Conservation (phyloP, 1,140 invertebrate species). For the Polyergus mexicanus region DNA sequence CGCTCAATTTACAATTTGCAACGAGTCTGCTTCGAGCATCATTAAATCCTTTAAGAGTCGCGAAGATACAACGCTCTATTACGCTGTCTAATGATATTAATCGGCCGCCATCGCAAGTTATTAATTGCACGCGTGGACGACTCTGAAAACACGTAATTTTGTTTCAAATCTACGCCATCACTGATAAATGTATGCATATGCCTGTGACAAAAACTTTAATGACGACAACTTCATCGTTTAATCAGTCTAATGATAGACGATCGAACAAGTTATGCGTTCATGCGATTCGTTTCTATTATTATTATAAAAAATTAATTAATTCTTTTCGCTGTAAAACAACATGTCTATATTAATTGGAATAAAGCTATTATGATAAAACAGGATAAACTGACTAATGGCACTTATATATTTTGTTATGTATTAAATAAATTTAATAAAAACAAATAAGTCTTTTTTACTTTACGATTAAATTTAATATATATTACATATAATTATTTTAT, state of each 20-base stretch:
- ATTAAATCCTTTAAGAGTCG: conserved; percentile 47
- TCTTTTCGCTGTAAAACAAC: too few relatives aligned
- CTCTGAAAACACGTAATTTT: conserved; percentile 42
- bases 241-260: background rate
- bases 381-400: background rate
- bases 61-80: conserved; percentile 45
- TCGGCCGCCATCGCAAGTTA: conserved; percentile 27
- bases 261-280: background rate
- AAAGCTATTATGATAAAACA: background rate
- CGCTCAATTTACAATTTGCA: conserved; percentile 63
- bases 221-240: background rate
- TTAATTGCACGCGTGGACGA: conserved; percentile 40
- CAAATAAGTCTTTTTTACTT: too few relatives aligned
- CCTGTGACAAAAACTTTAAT: conserved; percentile 24
- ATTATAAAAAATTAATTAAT: background rate
- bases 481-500: too few relatives aligned
- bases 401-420: background rate
- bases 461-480: too few relatives aligned
- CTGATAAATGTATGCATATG: conserved; percentile 13
- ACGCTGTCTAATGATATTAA: conserved; percentile 52
- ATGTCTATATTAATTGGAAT: background rate
- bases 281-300: background rate
- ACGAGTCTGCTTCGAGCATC: conserved; percentile 23
- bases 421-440: too few relatives aligned
- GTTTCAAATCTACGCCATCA: background rate